phyloP scores from a whole-genome alignment of 2,888 invertebrate genomes.

The Hydroisotoma schaefferi region DNA sequence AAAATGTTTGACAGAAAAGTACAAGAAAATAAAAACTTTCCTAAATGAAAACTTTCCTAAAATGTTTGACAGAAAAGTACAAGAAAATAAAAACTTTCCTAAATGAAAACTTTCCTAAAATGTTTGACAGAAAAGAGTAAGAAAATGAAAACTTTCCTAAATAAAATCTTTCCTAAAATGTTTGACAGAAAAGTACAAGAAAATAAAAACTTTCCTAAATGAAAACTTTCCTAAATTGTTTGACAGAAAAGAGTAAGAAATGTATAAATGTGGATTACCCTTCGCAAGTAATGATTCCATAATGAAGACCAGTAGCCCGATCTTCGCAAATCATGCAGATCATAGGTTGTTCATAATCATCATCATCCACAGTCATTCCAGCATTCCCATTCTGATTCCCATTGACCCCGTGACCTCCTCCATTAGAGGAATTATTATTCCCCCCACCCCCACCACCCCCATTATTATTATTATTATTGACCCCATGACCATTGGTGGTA shows the following conservation, averaged over 20 bases:
- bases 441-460: conserved; percentile 17
- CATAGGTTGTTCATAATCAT: conserved; percentile 88
- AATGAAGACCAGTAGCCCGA: conserved; percentile 95
- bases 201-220: conserved; percentile 6
- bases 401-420: conserved; percentile 21
- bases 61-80: background rate
- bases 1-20: background rate
- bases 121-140: background rate
- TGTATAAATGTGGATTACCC: conserved; percentile 61
- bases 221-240: conserved; percentile 10
- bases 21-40: conserved; percentile 8
- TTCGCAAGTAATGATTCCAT: conserved; percentile 98
- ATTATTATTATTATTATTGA: conserved; percentile 12
- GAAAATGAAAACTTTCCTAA: conserved; percentile 9
- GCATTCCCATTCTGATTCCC: conserved; percentile 24
- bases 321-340: conserved; percentile 99
- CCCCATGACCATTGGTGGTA: conserved; percentile 32
- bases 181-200: background rate
- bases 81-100: conserved; percentile 9
- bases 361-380: conserved; percentile 49
- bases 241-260: conserved; percentile 19
- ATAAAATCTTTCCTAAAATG: conserved; percentile 1
- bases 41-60: conserved; percentile 6
- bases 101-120: conserved; percentile 5
- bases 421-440: conserved; percentile 9